These are phyloP conservation scores for Isoperla grammatica DNA, from an alignment of 2,888 invertebrate genomes.

Conservation along the genomic window DNA sequence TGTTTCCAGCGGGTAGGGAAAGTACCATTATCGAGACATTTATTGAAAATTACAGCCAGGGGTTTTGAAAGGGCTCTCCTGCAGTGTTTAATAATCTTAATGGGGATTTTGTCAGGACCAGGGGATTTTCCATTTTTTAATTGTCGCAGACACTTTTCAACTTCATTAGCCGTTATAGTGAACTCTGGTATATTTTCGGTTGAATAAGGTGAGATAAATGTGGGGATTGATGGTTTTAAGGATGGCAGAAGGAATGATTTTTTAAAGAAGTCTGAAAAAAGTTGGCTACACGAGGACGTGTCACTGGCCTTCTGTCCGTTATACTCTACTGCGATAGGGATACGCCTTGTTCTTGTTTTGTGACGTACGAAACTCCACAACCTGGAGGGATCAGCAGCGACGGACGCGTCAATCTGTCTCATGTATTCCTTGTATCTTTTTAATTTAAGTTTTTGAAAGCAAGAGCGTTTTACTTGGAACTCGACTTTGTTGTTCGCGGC, in stretches of 20 bases:
- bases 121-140: neutral
- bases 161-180: neutral
- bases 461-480: neutral
- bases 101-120: neutral
- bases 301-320: neutral
- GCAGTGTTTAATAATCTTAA: neutral
- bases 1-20: neutral
- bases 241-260: neutral
- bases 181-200: neutral
- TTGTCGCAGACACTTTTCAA: neutral
- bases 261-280: neutral
- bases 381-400: neutral
- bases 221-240: neutral
- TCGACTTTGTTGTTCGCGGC: neutral
- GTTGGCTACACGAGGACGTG: neutral
- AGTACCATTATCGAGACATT: neutral
- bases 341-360: neutral
- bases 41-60: neutral
- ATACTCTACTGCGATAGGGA: neutral
- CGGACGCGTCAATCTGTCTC: neutral
- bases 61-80: neutral
- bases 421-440: neutral
- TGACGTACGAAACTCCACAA: neutral
- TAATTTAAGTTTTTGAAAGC: neutral
- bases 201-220: neutral